Evolutionary conservation across 2,888 invertebrate genomes (phyloP).

Genomic region (Apodemia zela): DNA sequence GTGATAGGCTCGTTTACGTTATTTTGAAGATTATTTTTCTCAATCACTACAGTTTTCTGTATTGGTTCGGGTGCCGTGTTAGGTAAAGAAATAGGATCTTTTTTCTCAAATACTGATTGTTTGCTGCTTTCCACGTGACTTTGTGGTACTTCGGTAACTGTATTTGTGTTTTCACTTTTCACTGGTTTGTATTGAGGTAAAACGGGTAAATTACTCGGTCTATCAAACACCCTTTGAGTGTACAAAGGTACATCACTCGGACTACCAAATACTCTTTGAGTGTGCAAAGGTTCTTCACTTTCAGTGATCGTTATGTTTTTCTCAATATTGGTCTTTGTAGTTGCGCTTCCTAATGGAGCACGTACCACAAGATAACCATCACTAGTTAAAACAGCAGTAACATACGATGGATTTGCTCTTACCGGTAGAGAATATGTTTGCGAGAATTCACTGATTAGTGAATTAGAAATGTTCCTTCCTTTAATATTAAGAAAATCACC

Average conservation of each 20-base stretch:
- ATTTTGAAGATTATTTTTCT: no score
- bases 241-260: not conserved
- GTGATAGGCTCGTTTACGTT: no score
- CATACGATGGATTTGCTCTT: constrained; percentile 14
- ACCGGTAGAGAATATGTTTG: constrained; percentile 18
- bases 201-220: not conserved
- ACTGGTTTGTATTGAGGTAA: not conserved
- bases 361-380: constrained; percentile 26
- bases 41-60: no score
- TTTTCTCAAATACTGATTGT: not conserved
- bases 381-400: constrained; percentile 19
- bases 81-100: not conserved
- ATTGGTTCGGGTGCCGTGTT: no score
- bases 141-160: not conserved
- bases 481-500: constrained; percentile 18
- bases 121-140: not conserved
- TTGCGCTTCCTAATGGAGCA: constrained; percentile 17
- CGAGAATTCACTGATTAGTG: constrained; percentile 17
- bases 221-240: not conserved
- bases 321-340: constrained; percentile 8
- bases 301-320: constrained; percentile 17
- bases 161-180: not conserved
- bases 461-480: not conserved
- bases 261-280: not conserved
- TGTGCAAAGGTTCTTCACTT: constrained; percentile 12